Evolutionary conservation across 2,888 invertebrate genomes (phyloP).

Genomic region (Calameuta filiformis): DNA sequence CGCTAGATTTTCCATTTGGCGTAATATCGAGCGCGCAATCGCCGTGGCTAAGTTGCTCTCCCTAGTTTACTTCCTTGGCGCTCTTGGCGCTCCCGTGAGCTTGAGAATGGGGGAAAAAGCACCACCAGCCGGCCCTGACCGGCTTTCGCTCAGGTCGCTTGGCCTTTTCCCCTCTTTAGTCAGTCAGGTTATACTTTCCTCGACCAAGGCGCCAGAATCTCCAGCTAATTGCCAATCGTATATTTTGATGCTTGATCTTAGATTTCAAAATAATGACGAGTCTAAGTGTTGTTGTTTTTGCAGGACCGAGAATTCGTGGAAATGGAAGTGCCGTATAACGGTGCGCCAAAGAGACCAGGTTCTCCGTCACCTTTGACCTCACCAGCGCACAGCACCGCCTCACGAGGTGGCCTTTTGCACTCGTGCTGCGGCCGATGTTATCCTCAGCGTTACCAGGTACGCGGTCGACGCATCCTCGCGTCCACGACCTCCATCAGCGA

Average conservation of each 20-base stretch:
- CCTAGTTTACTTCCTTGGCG: neutral
- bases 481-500: slow-evolving; percentile 64
- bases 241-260: too few relatives aligned
- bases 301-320: slow-evolving; percentile 98
- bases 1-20: slow-evolving; percentile 31
- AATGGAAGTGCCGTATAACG: slow-evolving; percentile 94
- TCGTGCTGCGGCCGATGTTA: slow-evolving; percentile 87
- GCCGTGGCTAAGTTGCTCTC: slow-evolving; percentile 3
- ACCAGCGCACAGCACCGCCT: slow-evolving; percentile 86
- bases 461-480: slow-evolving; percentile 64
- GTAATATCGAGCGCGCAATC: slow-evolving; percentile 14
- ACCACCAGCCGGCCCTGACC: too few relatives aligned
- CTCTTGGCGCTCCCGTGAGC: neutral
- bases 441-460: slow-evolving; percentile 90
- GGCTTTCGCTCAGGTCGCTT: too few relatives aligned
- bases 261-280: too few relatives aligned
- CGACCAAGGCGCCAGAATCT: too few relatives aligned
- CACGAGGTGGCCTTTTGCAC: slow-evolving; percentile 76
- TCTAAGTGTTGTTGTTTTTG: neutral
- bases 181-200: too few relatives aligned
- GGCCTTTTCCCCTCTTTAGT: too few relatives aligned
- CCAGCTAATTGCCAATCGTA: too few relatives aligned
- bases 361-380: slow-evolving; percentile 89
- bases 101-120: too few relatives aligned
- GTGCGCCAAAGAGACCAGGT: slow-evolving; percentile 91